These are phyloP conservation scores for Orthosia incerta DNA, from an alignment of 2,888 invertebrate species.

Conservation along the genomic window DNA sequence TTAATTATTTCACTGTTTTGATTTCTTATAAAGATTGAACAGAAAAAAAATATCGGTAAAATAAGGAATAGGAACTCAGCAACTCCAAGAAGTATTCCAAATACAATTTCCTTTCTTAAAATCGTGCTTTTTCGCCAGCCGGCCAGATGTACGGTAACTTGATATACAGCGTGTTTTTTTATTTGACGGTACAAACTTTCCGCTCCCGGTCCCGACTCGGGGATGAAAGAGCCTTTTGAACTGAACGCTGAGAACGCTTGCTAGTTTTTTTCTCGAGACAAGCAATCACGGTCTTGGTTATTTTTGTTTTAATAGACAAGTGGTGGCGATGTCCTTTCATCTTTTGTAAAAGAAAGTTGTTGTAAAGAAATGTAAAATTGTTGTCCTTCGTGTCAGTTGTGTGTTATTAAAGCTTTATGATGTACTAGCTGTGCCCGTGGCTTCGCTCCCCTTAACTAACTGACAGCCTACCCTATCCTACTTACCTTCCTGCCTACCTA, in stretches of 20 bases:
- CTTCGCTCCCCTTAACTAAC: no score
- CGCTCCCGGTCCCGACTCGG: constrained; percentile 64
- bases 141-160: constrained; percentile 71
- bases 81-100: constrained; percentile 48
- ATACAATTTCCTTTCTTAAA: constrained; percentile 63
- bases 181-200: constrained; percentile 67
- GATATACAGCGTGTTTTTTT: constrained; percentile 68
- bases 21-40: neutral
- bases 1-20: no score
- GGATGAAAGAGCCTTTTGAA: constrained; percentile 71
- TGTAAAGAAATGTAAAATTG: neutral
- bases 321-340: constrained; percentile 42
- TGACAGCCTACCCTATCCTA: no score
- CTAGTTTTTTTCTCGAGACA: constrained; percentile 62
- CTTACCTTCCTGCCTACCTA: no score
- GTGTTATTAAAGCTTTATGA: neutral
- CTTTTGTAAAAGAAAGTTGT: constrained; percentile 17
- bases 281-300: constrained; percentile 54
- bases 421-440: no score
- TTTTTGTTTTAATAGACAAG: constrained; percentile 64
- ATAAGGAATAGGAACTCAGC: constrained; percentile 58
- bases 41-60: neutral
- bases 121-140: constrained; percentile 69
- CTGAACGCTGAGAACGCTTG: constrained; percentile 54
- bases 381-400: constrained; percentile 6